A percentile compares a stretch with the other conserved stretches of the same genome.
Evolutionary conservation across 2,888 invertebrate genomes (phyloP).

Genomic region (Clistopyga incitator): DNA sequence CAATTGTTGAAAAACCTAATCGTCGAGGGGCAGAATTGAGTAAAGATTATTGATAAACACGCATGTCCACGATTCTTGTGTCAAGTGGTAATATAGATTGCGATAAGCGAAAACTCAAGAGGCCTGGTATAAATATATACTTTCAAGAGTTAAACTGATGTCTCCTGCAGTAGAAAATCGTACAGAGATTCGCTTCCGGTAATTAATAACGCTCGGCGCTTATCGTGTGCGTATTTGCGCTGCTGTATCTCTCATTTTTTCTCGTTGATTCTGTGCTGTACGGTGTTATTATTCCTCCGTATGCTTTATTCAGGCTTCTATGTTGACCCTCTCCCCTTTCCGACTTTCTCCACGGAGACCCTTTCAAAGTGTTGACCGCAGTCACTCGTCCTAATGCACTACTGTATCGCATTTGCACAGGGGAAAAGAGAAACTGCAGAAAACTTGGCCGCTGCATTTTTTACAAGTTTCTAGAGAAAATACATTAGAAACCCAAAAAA

Average conservation of each 20-base stretch:
- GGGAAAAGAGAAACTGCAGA: no score
- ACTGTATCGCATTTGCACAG: no score
- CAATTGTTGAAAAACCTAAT: constrained; percentile 91
- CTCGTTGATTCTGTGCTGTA: no score
- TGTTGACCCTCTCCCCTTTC: no score
- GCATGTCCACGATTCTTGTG: not conserved
- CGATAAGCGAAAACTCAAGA: constrained; percentile 1
- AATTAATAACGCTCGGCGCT: constrained; percentile 27
- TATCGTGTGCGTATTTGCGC: not conserved
- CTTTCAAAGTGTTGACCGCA: no score
- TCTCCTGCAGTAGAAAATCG: not conserved
- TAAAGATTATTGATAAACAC: not conserved
- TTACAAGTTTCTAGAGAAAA: no score
- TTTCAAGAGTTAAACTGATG: not conserved
- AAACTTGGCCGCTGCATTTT: no score
- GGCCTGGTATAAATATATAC: constrained; percentile 15
- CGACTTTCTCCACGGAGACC: no score
- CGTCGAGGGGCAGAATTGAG: constrained; percentile 50
- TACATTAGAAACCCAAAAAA: no score
- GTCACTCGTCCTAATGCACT: no score
- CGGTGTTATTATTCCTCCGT: no score
- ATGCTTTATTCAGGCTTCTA: no score
- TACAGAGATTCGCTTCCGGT: constrained; percentile 10
- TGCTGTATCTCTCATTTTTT: not conserved
- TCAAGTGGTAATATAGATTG: not conserved